A percentile compares a stretch with the other conserved stretches of the same genome.
Conservation (phyloP, 1,140 invertebrate species). For the Vanessa atalanta region DNA sequence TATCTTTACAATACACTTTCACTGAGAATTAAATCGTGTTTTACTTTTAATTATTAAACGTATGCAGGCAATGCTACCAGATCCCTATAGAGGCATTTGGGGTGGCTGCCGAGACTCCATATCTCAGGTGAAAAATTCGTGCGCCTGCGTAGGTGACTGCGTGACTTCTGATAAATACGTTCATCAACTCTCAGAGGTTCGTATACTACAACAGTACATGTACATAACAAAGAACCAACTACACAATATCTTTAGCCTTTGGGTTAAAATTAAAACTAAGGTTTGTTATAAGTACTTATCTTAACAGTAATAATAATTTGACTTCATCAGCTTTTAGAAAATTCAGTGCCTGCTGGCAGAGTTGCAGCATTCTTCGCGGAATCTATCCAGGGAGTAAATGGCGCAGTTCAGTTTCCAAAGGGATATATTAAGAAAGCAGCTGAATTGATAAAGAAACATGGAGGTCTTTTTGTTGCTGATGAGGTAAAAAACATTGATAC, state of each 20-base stretch:
- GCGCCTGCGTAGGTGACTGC: slow-evolving; percentile 86
- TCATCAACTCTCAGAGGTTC: slow-evolving; percentile 88
- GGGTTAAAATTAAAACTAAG: too few species aligned
- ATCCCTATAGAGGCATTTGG: slow-evolving; percentile 94
- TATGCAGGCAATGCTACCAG: slow-evolving; percentile 91
- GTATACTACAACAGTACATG: not conserved
- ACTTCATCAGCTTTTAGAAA: slow-evolving; percentile 82
- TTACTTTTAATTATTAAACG: not conserved
- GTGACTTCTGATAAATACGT: slow-evolving; percentile 89
- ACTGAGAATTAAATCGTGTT: too few species aligned
- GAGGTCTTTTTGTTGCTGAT: slow-evolving; percentile 95
- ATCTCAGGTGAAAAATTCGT: slow-evolving; percentile 86
- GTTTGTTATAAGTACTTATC: too few species aligned
- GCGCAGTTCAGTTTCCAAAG: slow-evolving; percentile 94
- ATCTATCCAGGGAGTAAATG: slow-evolving; percentile 93
- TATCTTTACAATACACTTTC: too few species aligned
- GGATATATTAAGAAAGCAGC: slow-evolving; percentile 92
- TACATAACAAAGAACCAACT: too few species aligned
- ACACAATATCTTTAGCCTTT: too few species aligned
- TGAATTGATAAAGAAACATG: slow-evolving; percentile 88
- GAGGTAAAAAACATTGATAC: slow-evolving; percentile 83
- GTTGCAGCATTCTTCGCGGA: slow-evolving; percentile 96
- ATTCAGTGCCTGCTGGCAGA: slow-evolving; percentile 86
- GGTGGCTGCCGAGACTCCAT: slow-evolving; percentile 96
- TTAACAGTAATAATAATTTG: too few species aligned